These are phyloP conservation scores for Acanthisitta chloris DNA, from an alignment of 2,113 vertebrate species.

Conservation along the genomic window DNA sequence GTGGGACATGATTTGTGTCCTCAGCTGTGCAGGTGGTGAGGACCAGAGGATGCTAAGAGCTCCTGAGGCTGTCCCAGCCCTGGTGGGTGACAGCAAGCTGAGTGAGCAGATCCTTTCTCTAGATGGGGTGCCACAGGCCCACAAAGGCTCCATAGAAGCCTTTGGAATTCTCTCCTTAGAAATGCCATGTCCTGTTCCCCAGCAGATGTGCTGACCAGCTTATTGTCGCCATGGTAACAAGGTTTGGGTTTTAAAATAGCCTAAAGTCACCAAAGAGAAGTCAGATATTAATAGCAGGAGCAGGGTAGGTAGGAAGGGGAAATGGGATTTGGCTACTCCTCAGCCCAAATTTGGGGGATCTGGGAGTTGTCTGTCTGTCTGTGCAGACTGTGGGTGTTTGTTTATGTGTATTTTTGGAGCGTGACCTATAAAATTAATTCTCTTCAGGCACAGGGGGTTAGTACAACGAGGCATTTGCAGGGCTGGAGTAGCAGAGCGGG, in stretches of 20 bases:
- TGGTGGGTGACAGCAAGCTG: background rate
- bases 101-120: background rate
- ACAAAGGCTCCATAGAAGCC: background rate
- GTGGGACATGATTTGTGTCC: background rate
- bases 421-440: background rate
- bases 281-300: conserved; percentile 66
- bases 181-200: conserved; percentile 4
- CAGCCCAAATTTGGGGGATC: background rate
- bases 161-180: conserved; percentile 3
- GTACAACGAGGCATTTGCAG: background rate
- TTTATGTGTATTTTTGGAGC: background rate
- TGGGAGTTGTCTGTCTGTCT: background rate
- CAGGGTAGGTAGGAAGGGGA: background rate
- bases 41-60: background rate
- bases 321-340: conserved; percentile 44
- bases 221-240: conserved; percentile 74
- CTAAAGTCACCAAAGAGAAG: conserved; percentile 64
- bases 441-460: background rate
- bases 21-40: background rate
- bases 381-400: background rate
- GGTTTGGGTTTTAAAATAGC: conserved; percentile 62
- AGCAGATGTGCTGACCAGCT: conserved; percentile 72
- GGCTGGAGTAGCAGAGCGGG: background rate
- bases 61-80: background rate
- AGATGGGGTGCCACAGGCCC: background rate